Conservation (phyloP, 2,888 invertebrate species). For the Tiphia femorata region DNA sequence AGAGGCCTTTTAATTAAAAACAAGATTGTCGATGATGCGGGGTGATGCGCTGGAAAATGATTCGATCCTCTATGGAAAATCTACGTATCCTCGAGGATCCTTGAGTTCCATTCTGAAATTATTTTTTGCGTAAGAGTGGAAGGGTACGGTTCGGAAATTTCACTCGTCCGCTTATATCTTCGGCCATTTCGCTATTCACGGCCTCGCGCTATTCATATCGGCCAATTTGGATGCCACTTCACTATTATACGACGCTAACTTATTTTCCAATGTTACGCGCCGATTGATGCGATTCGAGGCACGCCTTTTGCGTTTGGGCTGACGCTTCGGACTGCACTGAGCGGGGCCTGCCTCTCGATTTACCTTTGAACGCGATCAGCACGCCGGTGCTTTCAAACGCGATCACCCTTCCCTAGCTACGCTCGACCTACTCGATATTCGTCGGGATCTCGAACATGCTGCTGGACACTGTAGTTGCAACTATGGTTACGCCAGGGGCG, state of each 20-base stretch:
- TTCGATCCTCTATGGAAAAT: too few relatives aligned
- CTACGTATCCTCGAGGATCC: too few relatives aligned
- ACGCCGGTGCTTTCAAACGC: slow-evolving; percentile 11
- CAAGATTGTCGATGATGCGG: slow-evolving; percentile 21
- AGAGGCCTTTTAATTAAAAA: slow-evolving; percentile 48
- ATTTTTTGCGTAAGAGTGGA: not conserved
- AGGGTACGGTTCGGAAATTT: not conserved
- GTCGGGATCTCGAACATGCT: not conserved
- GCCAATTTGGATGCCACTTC: not conserved
- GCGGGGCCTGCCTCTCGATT: slow-evolving; percentile 10
- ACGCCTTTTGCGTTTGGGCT: too few relatives aligned
- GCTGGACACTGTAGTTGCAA: slow-evolving; percentile 5
- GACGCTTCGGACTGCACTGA: too few relatives aligned
- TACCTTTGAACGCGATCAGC: slow-evolving; percentile 17
- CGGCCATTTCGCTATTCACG: too few relatives aligned
- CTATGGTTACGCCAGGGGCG: not conserved
- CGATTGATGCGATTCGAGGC: not conserved
- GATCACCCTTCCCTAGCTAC: not conserved
- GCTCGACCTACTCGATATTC: slow-evolving; percentile 19
- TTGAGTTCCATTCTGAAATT: too few relatives aligned
- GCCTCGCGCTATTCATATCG: not conserved
- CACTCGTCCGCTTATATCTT: not conserved
- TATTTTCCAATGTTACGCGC: slow-evolving; percentile 1
- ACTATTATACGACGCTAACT: slow-evolving; percentile 8
- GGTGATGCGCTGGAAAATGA: not conserved